Percentiles rank a stretch among this genome's conserved stretches.
Conservation (phyloP, 2,113 vertebrate genomes). For the Plecturocebus donacophilus region DNA sequence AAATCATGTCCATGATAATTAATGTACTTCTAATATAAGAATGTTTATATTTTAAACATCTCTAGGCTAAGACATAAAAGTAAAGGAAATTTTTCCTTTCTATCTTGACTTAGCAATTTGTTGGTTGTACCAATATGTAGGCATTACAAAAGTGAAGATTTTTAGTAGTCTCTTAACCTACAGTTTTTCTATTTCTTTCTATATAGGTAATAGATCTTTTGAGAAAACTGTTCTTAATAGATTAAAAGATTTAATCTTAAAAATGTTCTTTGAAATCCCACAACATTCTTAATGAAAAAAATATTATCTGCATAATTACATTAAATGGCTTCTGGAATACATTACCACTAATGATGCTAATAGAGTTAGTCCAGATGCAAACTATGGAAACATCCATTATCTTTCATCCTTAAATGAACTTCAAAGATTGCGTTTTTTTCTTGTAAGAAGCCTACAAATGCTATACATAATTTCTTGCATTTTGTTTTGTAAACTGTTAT, state of each 20-base stretch:
- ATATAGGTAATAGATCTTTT: slow-evolving; percentile 35
- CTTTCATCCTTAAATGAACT: slow-evolving; percentile 80
- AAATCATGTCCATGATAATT: neutral
- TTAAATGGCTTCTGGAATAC: slow-evolving; percentile 76
- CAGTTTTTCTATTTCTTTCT: neutral
- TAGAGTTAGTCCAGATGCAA: slow-evolving; percentile 77
- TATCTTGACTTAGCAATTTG: slow-evolving; percentile 15
- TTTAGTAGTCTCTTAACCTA: neutral
- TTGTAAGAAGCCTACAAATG: slow-evolving; percentile 53
- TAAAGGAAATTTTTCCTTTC: neutral
- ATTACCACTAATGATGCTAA: slow-evolving; percentile 78
- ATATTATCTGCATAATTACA: slow-evolving; percentile 73
- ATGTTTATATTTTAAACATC: slow-evolving; percentile 20
- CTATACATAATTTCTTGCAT: slow-evolving; percentile 56
- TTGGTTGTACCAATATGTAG: neutral
- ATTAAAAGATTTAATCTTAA: slow-evolving; percentile 67
- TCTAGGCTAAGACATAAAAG: slow-evolving; percentile 9
- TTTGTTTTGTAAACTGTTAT: slow-evolving; percentile 65
- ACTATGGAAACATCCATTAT: slow-evolving; percentile 80
- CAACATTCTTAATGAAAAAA: slow-evolving; percentile 75
- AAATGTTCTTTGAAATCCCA: slow-evolving; percentile 70
- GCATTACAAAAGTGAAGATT: slow-evolving; percentile 6
- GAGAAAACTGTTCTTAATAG: slow-evolving; percentile 40
- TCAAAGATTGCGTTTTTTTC: slow-evolving; percentile 65
- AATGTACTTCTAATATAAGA: neutral